Conservation (phyloP, 2,797 vertebrate genomes). For the Acipenser transmontanus region DNA sequence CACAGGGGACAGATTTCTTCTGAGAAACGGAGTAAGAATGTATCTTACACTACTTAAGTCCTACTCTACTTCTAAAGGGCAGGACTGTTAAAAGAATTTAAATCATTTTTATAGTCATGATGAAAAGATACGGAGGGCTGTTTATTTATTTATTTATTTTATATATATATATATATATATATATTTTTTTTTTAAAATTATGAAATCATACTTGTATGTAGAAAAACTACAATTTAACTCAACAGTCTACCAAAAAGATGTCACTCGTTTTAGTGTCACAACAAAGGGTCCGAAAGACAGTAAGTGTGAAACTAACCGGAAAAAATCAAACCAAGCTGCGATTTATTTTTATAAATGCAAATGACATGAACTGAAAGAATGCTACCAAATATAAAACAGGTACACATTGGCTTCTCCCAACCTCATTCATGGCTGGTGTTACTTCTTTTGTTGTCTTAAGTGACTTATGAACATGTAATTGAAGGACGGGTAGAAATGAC, state of each 20-base stretch:
- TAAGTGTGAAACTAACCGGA: conserved; percentile 26
- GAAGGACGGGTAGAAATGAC: conserved; percentile 55
- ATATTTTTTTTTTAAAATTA: conserved; percentile 47
- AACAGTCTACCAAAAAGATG: conserved; percentile 29
- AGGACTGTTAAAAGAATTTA: conserved; percentile 49
- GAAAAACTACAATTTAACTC: conserved; percentile 45
- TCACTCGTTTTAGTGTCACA: conserved; percentile 23
- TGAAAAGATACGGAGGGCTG: conserved; percentile 42
- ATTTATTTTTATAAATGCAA: conserved; percentile 31
- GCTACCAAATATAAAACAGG: conserved; percentile 37
- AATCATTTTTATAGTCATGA: conserved; percentile 55
- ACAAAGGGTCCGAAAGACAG: conserved; percentile 22
- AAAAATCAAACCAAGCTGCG: conserved; percentile 40
- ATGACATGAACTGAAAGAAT: conserved; percentile 41
- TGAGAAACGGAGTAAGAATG: conserved; percentile 71
- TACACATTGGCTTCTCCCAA: conserved; percentile 56
- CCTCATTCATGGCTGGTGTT: conserved; percentile 55
- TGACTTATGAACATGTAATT: conserved; percentile 53
- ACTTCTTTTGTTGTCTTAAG: conserved; percentile 40
- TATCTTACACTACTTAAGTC: conserved; percentile 68
- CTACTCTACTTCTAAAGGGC: conserved; percentile 50
- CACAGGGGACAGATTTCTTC: conserved; percentile 29
- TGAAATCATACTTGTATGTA: conserved; percentile 34
- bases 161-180: too few relatives aligned
- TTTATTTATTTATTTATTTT: conserved; percentile 24